Base-by-base conservation (phyloP, 92 coral and sea anemone species). In the Phenganax marumi region DNA sequence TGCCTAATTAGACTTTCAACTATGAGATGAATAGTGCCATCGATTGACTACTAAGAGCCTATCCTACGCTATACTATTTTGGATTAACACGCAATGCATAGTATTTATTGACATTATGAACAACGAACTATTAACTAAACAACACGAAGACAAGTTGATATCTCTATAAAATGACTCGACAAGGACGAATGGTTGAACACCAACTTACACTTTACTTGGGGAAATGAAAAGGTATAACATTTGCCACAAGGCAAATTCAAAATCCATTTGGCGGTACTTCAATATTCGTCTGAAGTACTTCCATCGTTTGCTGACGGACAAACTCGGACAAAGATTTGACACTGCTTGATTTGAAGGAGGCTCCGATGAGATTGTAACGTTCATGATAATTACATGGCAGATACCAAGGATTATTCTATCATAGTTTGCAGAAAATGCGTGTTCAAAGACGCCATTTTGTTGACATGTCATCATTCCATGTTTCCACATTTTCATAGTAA, bases 191-290 rank as follows among this genome's bases (percentile, higher is more conserved):
- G 57, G 7, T 53, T 33, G 2, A 10, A 53, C 2, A 53, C 65
- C 14, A 10, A 91, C 99, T 92, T 89, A 96, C 99, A 96, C 97
- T 92, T 92, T 96, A 79, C 93, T 90, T 10, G 99, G 99, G 50
- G 97, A 90, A 39, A 92, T 79, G 58, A 97, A 96, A 61, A 96
- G 85, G 82, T 96, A 96, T 0, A 96, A 80, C 99, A 96, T 96
- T 86, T 96, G 99, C 99, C 99, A 96, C 19, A 96, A 83, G 50
- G 99, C 99, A 88, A 92, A 96, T 82, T 96, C 99, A 84, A 96
- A 96, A 85, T 96, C 99, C 99, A 96, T 96, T 77, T 96, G 99
- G 81, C 97, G 90, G 87, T 87, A 96, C 84, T 88, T 92, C 53
- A 96, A 79, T 49, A 96, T 91, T 73, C 99, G 90, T 25, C 92